phyloP scores from a whole-genome alignment of 2,888 invertebrate species.

The Empis stercorea region DNA sequence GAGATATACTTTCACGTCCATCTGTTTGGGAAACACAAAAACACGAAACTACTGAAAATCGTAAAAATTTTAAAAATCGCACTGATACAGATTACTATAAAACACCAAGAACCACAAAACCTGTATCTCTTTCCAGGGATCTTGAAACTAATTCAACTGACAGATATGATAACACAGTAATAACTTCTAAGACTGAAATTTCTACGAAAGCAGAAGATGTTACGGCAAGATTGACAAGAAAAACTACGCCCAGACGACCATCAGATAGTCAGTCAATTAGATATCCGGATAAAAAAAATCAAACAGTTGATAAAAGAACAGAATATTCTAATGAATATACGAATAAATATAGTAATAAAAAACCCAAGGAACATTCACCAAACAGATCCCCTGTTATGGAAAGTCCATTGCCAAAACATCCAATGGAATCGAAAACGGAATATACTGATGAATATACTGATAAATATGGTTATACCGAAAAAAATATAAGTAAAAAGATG shows the following conservation, averaged over 20 bases:
- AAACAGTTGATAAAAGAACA: background rate
- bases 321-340: background rate
- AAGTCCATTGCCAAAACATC: constrained; percentile 1
- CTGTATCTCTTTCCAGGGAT: constrained; percentile 5
- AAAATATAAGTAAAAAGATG: constrained; percentile 7
- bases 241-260: constrained; percentile 27
- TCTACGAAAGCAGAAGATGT: background rate
- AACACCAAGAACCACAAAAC: constrained; percentile 23
- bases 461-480: constrained; percentile 5
- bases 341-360: background rate
- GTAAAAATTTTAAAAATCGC: background rate
- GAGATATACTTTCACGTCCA: constrained; percentile 40
- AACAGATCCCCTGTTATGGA: background rate
- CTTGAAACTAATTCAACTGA: constrained; percentile 2
- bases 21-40: constrained; percentile 36
- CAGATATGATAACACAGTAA: constrained; percentile 21
- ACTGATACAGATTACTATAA: constrained; percentile 11
- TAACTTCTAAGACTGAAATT: constrained; percentile 10
- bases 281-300: background rate
- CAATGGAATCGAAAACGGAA: constrained; percentile 6
- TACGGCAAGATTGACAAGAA: background rate
- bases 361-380: background rate
- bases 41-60: background rate
- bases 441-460: constrained; percentile 4
- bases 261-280: background rate